Evolutionary conservation across 2,113 vertebrate species (phyloP).

Genomic region (Nasalis larvatus): DNA sequence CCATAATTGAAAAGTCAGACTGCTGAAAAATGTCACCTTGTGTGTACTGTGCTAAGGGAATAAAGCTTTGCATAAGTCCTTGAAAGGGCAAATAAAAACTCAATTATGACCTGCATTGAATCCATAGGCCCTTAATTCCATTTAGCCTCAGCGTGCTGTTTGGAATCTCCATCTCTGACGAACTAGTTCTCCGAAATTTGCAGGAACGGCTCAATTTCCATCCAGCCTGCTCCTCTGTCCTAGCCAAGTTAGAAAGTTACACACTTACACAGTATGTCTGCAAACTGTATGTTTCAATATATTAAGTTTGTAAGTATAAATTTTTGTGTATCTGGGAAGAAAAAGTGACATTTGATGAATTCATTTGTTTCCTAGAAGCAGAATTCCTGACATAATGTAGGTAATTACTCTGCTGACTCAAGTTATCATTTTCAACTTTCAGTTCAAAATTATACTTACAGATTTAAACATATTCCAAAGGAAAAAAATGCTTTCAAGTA

Average conservation of each 20-base stretch:
- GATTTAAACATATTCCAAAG: neutral
- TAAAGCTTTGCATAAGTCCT: constrained; percentile 50
- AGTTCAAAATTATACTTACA: neutral
- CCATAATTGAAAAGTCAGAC: constrained; percentile 68
- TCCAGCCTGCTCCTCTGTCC: neutral
- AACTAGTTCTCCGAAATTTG: neutral
- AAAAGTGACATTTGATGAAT: neutral
- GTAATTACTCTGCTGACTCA: constrained; percentile 60
- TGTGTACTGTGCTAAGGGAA: constrained; percentile 40
- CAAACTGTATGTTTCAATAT: constrained; percentile 38
- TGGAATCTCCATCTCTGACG: constrained; percentile 10
- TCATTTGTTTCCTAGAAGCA: constrained; percentile 33
- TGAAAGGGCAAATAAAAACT: constrained; percentile 61
- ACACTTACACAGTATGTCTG: constrained; percentile 52
- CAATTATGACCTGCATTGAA: neutral
- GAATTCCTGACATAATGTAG: constrained; percentile 35
- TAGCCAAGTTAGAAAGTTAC: neutral
- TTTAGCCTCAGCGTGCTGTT: neutral
- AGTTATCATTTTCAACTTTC: neutral
- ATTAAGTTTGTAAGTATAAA: neutral
- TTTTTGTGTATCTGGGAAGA: neutral
- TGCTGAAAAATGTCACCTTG: constrained; percentile 57
- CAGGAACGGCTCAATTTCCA: constrained; percentile 45
- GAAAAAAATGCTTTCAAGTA: neutral
- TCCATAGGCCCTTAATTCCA: neutral